phyloP scores from a whole-genome alignment of 2,113 vertebrate genomes.

The Poeciliopsis retropinna region DNA sequence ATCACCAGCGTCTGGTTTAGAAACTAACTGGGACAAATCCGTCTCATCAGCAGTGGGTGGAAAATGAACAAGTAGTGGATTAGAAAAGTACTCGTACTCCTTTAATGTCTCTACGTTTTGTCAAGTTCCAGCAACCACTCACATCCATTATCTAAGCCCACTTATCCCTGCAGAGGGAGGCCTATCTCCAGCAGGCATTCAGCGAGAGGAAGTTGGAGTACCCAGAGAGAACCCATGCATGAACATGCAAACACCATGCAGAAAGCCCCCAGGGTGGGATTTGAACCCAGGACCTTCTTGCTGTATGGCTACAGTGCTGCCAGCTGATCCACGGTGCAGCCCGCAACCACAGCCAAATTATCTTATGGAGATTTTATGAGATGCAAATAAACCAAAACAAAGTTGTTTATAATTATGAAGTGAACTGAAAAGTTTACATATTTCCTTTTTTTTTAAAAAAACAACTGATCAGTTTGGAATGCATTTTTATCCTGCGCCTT shows the following conservation, averaged over 20 bases:
- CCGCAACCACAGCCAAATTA: not conserved
- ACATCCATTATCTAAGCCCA: too few relatives aligned
- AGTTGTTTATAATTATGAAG: not conserved
- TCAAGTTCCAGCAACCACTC: not conserved
- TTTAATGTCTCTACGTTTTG: not conserved
- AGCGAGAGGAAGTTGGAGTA: too few relatives aligned
- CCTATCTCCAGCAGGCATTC: too few relatives aligned
- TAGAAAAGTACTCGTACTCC: not conserved
- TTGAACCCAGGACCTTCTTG: too few relatives aligned
- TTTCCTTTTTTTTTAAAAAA: not conserved
- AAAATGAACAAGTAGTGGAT: conserved; percentile 2
- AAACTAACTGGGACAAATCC: conserved; percentile 53
- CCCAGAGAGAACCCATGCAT: too few relatives aligned
- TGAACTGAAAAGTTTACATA: not conserved
- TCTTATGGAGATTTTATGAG: not conserved
- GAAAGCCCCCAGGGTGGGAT: too few relatives aligned
- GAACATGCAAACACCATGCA: too few relatives aligned
- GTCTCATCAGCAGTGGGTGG: conserved; percentile 32
- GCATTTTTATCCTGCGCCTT: not conserved
- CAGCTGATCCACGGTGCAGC: too few relatives aligned
- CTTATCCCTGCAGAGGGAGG: too few relatives aligned
- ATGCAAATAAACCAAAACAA: not conserved
- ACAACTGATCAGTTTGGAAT: not conserved
- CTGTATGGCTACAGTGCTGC: too few relatives aligned
- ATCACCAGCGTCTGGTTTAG: conserved; percentile 46